A percentile compares a stretch with the other conserved stretches of the same genome.
Conservation (phyloP, 2,797 vertebrate species). For the Gobionotothen gibberifrons region DNA sequence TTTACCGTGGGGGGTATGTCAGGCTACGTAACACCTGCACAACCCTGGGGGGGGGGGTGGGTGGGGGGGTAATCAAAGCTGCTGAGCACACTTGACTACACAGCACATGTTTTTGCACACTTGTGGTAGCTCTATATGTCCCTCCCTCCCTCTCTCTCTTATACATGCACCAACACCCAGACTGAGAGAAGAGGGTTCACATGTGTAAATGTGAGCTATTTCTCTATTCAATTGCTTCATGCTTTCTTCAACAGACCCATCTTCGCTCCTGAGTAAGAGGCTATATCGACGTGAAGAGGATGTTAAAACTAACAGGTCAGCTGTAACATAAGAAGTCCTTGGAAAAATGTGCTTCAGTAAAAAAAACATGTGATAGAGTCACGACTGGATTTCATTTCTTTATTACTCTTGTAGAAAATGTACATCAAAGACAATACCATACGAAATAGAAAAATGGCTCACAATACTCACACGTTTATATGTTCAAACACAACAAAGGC, state of each 20-base stretch:
- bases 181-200: constrained; percentile 50
- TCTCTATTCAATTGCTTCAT: constrained; percentile 34
- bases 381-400: constrained; percentile 59
- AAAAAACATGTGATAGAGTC: constrained; percentile 40
- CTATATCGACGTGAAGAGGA: neutral
- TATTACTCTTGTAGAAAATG: constrained; percentile 81
- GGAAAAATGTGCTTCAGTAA: constrained; percentile 17
- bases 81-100: neutral
- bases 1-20: neutral
- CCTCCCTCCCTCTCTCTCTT: neutral
- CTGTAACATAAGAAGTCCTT: neutral
- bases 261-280: constrained; percentile 18
- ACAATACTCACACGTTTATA: constrained; percentile 77
- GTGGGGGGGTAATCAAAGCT: constrained; percentile 4
- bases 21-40: constrained; percentile 17
- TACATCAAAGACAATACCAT: constrained; percentile 83
- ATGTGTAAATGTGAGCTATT: constrained; percentile 59
- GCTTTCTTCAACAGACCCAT: constrained; percentile 59
- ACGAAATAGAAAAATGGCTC: constrained; percentile 88
- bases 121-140: constrained; percentile 13
- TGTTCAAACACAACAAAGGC: constrained; percentile 76
- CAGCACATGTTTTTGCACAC: constrained; percentile 46
- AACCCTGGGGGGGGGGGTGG: neutral
- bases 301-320: neutral
- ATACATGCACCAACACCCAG: constrained; percentile 12